Percentiles rank a stretch among this genome's conserved stretches.
phyloP scores from a whole-genome alignment of 2,113 vertebrate genomes.

The Lanius ludovicianus region DNA sequence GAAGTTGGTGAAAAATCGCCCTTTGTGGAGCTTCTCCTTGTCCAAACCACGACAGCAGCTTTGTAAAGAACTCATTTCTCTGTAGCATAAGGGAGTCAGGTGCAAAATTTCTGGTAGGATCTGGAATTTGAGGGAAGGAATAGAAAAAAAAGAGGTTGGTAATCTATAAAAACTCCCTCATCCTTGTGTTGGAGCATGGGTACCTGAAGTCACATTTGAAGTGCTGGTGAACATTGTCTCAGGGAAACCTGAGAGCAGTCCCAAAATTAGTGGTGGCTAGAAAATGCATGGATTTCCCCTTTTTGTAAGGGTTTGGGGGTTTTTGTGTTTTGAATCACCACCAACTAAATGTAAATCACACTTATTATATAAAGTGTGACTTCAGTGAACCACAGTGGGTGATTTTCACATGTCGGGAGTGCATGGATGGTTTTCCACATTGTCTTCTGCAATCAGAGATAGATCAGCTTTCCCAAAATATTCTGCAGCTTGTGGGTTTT shows the following conservation, averaged over 20 bases:
- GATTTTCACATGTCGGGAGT: not conserved
- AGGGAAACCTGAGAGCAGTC: not conserved
- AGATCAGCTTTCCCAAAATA: not conserved
- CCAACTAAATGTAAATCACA: not conserved
- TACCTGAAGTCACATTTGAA: not conserved
- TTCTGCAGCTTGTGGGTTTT: not conserved
- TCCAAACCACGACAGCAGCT: fast-evolving
- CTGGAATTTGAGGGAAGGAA: not conserved
- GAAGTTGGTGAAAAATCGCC: constrained; percentile 10
- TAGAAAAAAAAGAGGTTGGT: not conserved
- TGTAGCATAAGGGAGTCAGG: not conserved
- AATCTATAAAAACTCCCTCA: not conserved
- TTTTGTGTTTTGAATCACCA: not conserved
- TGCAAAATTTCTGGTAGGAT: not conserved
- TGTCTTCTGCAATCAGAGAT: not conserved
- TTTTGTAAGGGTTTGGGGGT: not conserved
- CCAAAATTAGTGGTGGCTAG: not conserved
- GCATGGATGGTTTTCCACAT: not conserved
- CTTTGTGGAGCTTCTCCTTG: not conserved
- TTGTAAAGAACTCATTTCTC: not conserved
- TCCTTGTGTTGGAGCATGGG: fast-evolving
- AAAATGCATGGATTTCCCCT: not conserved
- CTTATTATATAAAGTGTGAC: not conserved
- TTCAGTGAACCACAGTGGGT: not conserved
- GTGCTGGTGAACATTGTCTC: fast-evolving